Evolutionary conservation across 2,888 invertebrate genomes (phyloP).

Genomic region (Yponomeuta plumbellus): DNA sequence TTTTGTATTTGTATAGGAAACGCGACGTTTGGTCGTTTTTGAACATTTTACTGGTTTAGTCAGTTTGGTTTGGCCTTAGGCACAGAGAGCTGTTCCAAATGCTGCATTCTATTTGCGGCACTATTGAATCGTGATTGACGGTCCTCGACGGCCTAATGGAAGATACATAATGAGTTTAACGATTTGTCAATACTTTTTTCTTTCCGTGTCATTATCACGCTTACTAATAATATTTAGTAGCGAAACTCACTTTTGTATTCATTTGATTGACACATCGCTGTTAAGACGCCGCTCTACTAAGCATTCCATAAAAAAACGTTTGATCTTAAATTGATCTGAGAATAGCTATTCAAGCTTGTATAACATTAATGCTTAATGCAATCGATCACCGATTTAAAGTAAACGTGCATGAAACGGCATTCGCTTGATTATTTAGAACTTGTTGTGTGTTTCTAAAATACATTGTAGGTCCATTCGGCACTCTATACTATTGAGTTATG

Average conservation of each 20-base stretch:
- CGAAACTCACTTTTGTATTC: neutral
- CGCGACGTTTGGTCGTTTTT: conserved; percentile 50
- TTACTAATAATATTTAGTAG: too few species aligned
- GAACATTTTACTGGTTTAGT: conserved; percentile 33
- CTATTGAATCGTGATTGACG: too few species aligned
- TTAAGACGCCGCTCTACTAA: neutral
- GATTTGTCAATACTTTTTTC: too few species aligned
- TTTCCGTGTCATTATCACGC: too few species aligned
- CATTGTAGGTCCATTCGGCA: conserved; percentile 51
- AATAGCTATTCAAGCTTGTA: neutral
- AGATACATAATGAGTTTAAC: too few species aligned
- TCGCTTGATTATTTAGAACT: conserved; percentile 26
- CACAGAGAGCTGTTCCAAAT: conserved; percentile 17
- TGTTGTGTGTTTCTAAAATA: conserved; percentile 39
- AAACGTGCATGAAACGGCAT: neutral
- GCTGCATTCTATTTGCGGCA: too few species aligned
- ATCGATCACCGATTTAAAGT: neutral
- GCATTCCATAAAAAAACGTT: neutral
- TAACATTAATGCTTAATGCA: neutral
- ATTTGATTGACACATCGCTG: neutral
- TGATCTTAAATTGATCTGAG: neutral
- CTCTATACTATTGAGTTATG: conserved; percentile 60
- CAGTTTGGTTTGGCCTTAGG: neutral
- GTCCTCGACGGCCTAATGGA: too few species aligned
- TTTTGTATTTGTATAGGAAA: conserved; percentile 66